phyloP scores from a whole-genome alignment of 2,797 vertebrate genomes.

The Urocyon cinereoargenteus region DNA sequence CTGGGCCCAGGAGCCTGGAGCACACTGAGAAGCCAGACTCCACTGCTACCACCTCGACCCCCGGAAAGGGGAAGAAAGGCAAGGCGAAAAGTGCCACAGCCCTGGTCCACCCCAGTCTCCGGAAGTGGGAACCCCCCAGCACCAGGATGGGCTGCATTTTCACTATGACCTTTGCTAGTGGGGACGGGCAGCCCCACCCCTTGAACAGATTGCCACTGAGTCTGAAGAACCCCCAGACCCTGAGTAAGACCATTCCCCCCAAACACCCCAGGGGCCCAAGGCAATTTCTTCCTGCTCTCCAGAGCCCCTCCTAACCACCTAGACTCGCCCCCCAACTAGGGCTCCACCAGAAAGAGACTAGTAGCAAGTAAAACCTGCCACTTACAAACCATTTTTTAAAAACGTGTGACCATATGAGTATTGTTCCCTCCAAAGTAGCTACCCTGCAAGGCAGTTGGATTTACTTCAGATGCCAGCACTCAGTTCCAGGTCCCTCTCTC shows the following conservation, averaged over 20 bases:
- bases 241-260: neutral
- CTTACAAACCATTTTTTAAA: neutral
- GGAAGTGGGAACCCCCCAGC: neutral
- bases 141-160: neutral
- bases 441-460: neutral
- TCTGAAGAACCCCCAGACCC: conserved; percentile 56
- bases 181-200: neutral
- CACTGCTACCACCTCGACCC: neutral
- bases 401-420: neutral
- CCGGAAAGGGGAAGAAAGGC: conserved; percentile 82
- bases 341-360: neutral
- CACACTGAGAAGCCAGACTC: conserved; percentile 62
- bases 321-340: neutral
- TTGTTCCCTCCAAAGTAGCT: neutral
- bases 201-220: neutral
- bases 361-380: neutral
- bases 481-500: neutral
- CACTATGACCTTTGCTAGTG: conserved; percentile 22
- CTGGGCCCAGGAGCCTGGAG: conserved; percentile 22
- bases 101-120: neutral
- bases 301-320: neutral
- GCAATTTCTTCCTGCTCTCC: neutral
- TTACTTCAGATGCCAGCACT: neutral
- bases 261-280: neutral
- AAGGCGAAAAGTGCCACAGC: conserved; percentile 48